Evolutionary conservation across 2,797 vertebrate species (phyloP), one percentile per base, ranked within the genome.

Genomic region (Galagoides demidoff): DNA sequence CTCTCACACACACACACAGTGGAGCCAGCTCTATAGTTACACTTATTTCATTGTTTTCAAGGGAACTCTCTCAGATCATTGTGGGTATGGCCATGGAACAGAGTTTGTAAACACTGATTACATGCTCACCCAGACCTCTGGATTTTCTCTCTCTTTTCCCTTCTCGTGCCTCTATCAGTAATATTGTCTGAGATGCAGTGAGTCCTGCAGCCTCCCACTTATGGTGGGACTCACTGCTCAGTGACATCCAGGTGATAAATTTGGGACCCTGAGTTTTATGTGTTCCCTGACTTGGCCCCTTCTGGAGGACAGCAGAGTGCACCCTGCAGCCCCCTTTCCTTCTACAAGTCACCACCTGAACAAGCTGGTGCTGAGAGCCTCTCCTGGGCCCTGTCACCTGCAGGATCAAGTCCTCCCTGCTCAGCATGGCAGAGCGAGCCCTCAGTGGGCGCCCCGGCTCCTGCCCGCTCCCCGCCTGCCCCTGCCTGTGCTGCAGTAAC

Each of bases 31-130:
- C 19, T 95, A 57, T 85, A 89, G 84, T 34, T 77, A 63, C 43
- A 63, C 73, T 83, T 73, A 92, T 7, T 87, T 77, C 55, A 39
- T 74, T 92, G 17, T 76, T 93, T 85, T 83, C n/a, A 74, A 78
- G 63, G 92, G 86, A 93, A 68, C 27, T 34, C 22, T 10, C 37
- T 84, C n/a, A 27, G 71, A 49, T 78, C 90, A 29, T 39, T 63
- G 19, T 94, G 17, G 79, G 19, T 81, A 43, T 49, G 64, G 59
- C 14, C 4, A 20, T 13, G 77, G 71, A 66, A 74, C 1, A 81
- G 31, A 71, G 43, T 71, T 82, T 70, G 49, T 70, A 86, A 94
- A 63, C 66, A 81, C 55, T 73, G 27, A 89, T 81, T 68, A 57
- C 55, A n/a, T 7, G 0, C 8, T 88, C 76, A 43, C 39, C 57